Base-by-base conservation (phyloP, 1,140 invertebrate species). In the Sesamia nonagrioides region DNA sequence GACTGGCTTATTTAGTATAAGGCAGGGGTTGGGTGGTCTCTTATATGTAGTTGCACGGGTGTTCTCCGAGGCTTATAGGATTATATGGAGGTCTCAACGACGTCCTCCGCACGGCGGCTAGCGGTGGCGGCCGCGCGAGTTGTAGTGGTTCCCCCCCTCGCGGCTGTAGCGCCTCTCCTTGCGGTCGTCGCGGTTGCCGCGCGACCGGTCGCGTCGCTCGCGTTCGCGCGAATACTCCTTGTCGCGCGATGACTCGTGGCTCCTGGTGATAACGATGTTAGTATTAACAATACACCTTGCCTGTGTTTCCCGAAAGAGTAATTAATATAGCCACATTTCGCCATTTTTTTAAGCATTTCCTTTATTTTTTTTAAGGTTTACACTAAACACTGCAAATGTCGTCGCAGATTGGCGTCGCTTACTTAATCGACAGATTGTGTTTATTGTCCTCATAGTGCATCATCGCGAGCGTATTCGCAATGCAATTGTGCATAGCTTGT, bases 131-230 rank as follows among this genome's bases (percentile, higher is more conserved):
- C 88, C 91, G 45, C 88, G 85, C n/a, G 82, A 89, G 50, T 82
- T 76, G 83, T 92, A 92, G 71, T 91, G 86, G 80, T 89, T 88
- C 7, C 83, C 82, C 40, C 89, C 88, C 8, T 93, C 91, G 77
- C 92, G 91, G 66, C 91, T 93, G 89, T 94, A 93, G 11, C 93
- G 88, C 4, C 93, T 89, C 82, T 92, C 90, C 80, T 91, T 91
- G 45, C 89, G 84, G 2, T 91, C 87, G 73, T 84, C 90, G 27
- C 91, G 87, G 17, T 63, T 77, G 17, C 88, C 88, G 2, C 92
- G 88, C 3, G 89, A 87, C 74, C 85, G 74, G 52, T 93, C 92
- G 21, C 93, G 88, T 0, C 92, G 85, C n/a, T 92, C 92, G 0
- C 88, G 83, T 35, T 92, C 91, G 9, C 92, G 90, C 1, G 86